Base-by-base conservation (phyloP, 2,888 invertebrate species). In the Dynastes hyllus region DNA sequence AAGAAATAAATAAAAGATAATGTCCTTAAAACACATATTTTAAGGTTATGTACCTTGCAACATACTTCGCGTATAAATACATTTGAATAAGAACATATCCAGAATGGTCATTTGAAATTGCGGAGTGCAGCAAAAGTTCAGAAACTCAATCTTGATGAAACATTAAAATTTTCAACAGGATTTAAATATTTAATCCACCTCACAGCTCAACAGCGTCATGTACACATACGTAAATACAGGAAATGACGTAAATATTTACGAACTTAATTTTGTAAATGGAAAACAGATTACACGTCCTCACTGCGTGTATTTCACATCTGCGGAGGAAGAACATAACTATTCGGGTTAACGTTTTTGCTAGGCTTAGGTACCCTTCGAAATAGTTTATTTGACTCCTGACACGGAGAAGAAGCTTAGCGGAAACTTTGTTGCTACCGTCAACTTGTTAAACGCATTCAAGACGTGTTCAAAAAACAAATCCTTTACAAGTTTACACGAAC, bases 391-490 rank as follows among this genome's bases (percentile, higher is more conserved):
- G 69, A 77, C 77, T 67, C 69, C 67, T 67, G 77, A 67, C 69
- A 67, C 77, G 77, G 29, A 67, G 69, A 78, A 80, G 77, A 69
- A 82, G 81, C 81, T 82, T 81, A 80, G 77, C 73, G 63, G 67
- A 76, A 80, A 81, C 66, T 82, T 81, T 82, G 80, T 80, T 76
- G 80, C 53, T 78, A 69, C 76, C 78, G 79, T 79, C 81, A 73
- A 78, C 78, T 82, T 78, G 82, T 81, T 82, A 81, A 82, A 81
- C 80, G 79, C 81, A 82, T 83, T 82, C 81, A 61, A 79, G 80
- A 80, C 80, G 79, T 81, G 79, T 80, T 80, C 78, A 83, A 83
- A 83, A 83, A 83, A 82, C 82, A 83, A 83, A 81, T 82, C 82
- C 82, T 81, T 81, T 79, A 81, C 81, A 82, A 82, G 81, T 82